Conservation (phyloP, 2,113 vertebrate species). For the Pipra filicauda region DNA sequence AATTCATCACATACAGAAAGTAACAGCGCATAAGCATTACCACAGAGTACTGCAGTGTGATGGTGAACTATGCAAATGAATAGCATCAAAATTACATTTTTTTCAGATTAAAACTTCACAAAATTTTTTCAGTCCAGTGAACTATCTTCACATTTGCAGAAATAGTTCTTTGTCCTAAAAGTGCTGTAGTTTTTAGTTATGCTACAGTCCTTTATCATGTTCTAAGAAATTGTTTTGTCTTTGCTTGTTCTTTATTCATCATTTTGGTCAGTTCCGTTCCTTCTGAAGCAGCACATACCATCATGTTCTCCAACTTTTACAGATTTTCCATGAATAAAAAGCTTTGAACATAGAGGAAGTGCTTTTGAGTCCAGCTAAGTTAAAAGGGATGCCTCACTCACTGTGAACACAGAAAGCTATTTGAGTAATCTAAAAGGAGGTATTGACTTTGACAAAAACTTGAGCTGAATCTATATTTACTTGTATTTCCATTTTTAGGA, state of each 20-base stretch:
- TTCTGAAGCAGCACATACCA: neutral
- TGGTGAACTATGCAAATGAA: neutral
- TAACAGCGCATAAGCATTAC: neutral
- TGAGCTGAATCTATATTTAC: neutral
- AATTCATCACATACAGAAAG: neutral
- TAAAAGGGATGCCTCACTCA: neutral
- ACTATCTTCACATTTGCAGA: neutral
- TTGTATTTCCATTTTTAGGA: neutral
- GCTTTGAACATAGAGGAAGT: neutral
- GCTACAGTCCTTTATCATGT: neutral
- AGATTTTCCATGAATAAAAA: neutral
- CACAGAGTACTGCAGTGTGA: neutral
- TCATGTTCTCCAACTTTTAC: neutral
- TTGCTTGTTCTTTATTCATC: neutral
- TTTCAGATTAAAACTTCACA: neutral
- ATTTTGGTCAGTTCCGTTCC: neutral
- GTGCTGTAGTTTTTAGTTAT: neutral
- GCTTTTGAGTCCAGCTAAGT: neutral
- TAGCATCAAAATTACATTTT: neutral
- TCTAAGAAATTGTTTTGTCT: neutral
- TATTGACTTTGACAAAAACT: neutral
- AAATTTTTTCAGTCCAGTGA: neutral
- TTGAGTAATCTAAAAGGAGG: neutral
- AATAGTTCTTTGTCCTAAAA: neutral
- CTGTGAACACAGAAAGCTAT: neutral